Conservation (phyloP, 2,888 invertebrate genomes). For the Synanthedon formicaeformis region DNA sequence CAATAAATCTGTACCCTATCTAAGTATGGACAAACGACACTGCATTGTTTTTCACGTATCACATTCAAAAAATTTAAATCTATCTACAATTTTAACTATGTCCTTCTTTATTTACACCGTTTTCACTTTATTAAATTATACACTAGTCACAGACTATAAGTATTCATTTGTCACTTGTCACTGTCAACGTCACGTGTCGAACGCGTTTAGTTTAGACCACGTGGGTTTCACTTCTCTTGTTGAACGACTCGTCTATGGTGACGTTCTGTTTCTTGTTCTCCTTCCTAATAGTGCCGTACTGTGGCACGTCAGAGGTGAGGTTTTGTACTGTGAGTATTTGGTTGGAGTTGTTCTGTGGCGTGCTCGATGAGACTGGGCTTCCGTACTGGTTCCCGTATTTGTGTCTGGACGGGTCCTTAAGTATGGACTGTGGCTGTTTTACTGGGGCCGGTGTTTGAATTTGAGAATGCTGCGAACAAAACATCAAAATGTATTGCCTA, state of each 20-base stretch:
- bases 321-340: slow-evolving; percentile 74
- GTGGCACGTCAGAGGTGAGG: slow-evolving; percentile 58
- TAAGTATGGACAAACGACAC: slow-evolving; percentile 29
- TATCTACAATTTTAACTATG: slow-evolving; percentile 55
- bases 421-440: slow-evolving; percentile 73
- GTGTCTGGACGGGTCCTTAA: slow-evolving; percentile 73
- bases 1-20: slow-evolving; percentile 16
- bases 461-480: slow-evolving; percentile 47
- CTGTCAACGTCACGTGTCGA: neutral
- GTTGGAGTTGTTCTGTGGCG: slow-evolving; percentile 52
- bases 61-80: slow-evolving; percentile 55
- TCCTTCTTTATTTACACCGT: slow-evolving; percentile 39
- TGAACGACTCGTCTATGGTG: slow-evolving; percentile 59
- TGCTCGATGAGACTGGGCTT: slow-evolving; percentile 54
- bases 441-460: slow-evolving; percentile 41
- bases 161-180: neutral
- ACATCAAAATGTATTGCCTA: neutral
- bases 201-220: slow-evolving; percentile 40
- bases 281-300: slow-evolving; percentile 65
- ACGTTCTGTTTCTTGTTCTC: slow-evolving; percentile 65
- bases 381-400: slow-evolving; percentile 68
- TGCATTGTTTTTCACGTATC: slow-evolving; percentile 39
- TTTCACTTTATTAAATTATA: neutral
- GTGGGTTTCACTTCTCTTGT: slow-evolving; percentile 58
- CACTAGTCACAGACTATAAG: neutral